Conservation (phyloP, 2,797 vertebrate genomes). For the Rhinatrema bivittatum region DNA sequence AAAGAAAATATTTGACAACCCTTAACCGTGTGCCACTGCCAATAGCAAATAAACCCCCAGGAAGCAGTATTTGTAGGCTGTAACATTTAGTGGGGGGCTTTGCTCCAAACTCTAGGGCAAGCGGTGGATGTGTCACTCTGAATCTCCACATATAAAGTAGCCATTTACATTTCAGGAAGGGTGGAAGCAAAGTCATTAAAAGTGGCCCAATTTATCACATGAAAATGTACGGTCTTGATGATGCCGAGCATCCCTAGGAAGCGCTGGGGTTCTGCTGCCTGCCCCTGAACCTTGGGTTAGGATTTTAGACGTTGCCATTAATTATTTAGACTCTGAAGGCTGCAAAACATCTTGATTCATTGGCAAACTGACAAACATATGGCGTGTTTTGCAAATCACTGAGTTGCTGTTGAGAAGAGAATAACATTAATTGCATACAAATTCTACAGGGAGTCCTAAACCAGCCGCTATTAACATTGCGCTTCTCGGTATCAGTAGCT, state of each 20-base stretch:
- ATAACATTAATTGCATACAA: conserved; percentile 59
- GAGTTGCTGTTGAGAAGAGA: conserved; percentile 55
- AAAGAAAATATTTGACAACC: conserved; percentile 9
- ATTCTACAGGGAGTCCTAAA: conserved; percentile 54
- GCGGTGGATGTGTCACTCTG: neutral
- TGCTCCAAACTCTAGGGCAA: too few species aligned
- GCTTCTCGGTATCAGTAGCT: conserved; percentile 38
- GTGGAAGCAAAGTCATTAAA: conserved; percentile 1
- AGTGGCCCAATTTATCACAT: conserved; percentile 33
- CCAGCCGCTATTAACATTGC: conserved; percentile 44
- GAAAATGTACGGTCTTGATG: conserved; percentile 24
- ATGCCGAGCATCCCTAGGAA: conserved; percentile 35
- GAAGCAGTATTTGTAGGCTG: neutral
- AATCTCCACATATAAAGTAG: neutral
- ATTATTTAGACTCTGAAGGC: conserved; percentile 66
- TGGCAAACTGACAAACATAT: conserved; percentile 74
- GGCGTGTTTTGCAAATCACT: conserved; percentile 60
- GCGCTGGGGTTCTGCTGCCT: conserved; percentile 38
- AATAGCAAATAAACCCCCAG: neutral
- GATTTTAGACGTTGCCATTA: conserved; percentile 67
- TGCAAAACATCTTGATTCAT: conserved; percentile 67
- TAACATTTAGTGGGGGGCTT: neutral
- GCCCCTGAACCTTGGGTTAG: conserved; percentile 54
- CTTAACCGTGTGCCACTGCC: conserved; percentile 1
- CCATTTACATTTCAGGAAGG: neutral